Base-by-base conservation (phyloP, 2,888 invertebrate species). In the Mystacides longicornis region DNA sequence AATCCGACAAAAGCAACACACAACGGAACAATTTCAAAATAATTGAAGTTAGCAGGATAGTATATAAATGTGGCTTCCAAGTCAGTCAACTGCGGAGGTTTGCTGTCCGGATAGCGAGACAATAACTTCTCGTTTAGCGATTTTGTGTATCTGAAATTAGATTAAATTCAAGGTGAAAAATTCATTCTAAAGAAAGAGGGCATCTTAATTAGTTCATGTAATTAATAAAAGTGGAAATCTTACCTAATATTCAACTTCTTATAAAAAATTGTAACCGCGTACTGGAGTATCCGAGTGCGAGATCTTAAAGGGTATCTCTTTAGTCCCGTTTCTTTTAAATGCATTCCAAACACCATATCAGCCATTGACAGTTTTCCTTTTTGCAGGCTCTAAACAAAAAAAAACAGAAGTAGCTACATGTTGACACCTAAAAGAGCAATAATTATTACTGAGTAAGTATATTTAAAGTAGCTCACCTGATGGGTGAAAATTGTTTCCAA, bases 271-370 rank as follows among this genome's bases (percentile, higher is more conserved):
- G 96, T 96, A 55, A 97, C 78, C 9, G 95, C 92, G 68, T 88
- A 97, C 66, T 93, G 92, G 20, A 97, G 79, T 14, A 93, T 84
- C 52, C 95, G 80, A 59, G 93, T 88, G 1, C 93, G 79, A 23
- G 88, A 86, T 31, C 93, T 80, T 47, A 93, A 73, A 1, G 93
- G 93, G 71, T 93, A 93, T 37, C 91, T 78, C 68, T 93, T 93
- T 55, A 96, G 82, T 2, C 96, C 96, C 0, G 93, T 89, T 67
- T 94, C 92, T 62, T 88, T 86, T 65, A 95, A 81, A 62, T 87
- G 89, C 79, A 97, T 84, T 3, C 97, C 97, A 69, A 97, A 93
- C 11, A 94, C 77, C 78, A 97, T 86, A 74, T 97, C 96, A 1
- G 91, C 84, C 49, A 87, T 77, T 20, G 90, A 92, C 9, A 86